Base-by-base conservation (phyloP, 92 coral and sea anemone genomes). In the Pocillopora meandrina region DNA sequence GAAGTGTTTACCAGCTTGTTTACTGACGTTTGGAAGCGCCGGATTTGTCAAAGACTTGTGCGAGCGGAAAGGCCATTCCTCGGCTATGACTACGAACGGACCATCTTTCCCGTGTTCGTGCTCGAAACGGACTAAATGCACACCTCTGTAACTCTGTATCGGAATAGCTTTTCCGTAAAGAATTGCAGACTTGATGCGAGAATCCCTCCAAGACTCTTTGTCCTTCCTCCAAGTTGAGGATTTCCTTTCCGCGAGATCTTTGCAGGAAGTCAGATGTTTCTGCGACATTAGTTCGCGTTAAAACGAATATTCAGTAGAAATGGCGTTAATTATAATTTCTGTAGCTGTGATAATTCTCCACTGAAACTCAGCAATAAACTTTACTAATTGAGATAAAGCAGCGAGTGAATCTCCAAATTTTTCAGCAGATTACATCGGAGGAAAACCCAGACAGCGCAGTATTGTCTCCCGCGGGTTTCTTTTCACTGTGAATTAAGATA, bases 41-140 rank as follows among this genome's bases (percentile, higher is more conserved):
- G 78, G 75, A 4, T 36, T 23, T 26, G 47, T 64, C 74, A 70
- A 36, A 11, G 55, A 42, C 16, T 21, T 61, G 12, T 65, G 86
- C 20, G 75, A 64, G 15, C 74, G 12, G 7, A 66, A 76, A 33
- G 87, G 81, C 58, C 61, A 33, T 62, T 90, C 93, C 61, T 90
- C 91, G 0, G 93, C 93, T 64, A 91, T 91, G 6, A 88, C 92
- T 1, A 91, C 94, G 47, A 74, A 52, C 1, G 89, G 84, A 12
- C 64, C 80, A 21, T 85, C 68, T 70, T 75, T 61, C 14, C 80
- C 91, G 17, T 72, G 79, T 56, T 79, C 71, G 12, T 87, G 89
- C 71, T 90, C 93, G 70, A 90, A 90, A 17, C 93, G 75, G 17
- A 67, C 66, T 17, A 90, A 81, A 61, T 81, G 67, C 56, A 83